phyloP scores from a whole-genome alignment of 1,140 invertebrate species.

The Popillia japonica region DNA sequence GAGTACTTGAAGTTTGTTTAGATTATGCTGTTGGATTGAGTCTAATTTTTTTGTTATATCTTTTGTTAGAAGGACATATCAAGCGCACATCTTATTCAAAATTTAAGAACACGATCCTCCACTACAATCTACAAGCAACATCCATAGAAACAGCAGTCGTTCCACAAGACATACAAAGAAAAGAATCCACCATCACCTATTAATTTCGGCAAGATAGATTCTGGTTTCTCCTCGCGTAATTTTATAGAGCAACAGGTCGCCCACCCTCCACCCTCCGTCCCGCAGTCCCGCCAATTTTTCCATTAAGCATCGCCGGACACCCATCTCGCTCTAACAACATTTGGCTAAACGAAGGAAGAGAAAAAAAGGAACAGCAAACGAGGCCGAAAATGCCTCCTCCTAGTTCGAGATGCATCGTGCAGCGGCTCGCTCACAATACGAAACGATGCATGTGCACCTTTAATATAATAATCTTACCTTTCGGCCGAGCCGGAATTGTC shows the following conservation, averaged over 20 bases:
- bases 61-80: too few relatives aligned
- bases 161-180: not conserved
- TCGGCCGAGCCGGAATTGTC: not conserved
- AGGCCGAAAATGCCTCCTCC: not conserved
- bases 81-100: too few relatives aligned
- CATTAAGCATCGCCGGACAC: not conserved
- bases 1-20: too few relatives aligned
- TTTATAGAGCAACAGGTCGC: slow-evolving; percentile 38
- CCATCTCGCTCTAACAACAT: not conserved
- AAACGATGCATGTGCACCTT: slow-evolving; percentile 17
- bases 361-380: not conserved
- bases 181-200: slow-evolving; percentile 29
- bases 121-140: not conserved
- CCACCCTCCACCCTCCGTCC: not conserved
- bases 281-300: slow-evolving; percentile 1
- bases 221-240: slow-evolving; percentile 29
- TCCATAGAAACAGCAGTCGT: not conserved
- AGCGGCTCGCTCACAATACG: not conserved
- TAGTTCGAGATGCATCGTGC: not conserved
- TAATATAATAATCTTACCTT: slow-evolving; percentile 17
- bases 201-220: slow-evolving; percentile 28
- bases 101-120: too few relatives aligned
- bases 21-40: too few relatives aligned
- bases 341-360: not conserved
- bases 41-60: too few relatives aligned